Conservation (phyloP, 2,113 vertebrate species). For the Platanista minor region DNA sequence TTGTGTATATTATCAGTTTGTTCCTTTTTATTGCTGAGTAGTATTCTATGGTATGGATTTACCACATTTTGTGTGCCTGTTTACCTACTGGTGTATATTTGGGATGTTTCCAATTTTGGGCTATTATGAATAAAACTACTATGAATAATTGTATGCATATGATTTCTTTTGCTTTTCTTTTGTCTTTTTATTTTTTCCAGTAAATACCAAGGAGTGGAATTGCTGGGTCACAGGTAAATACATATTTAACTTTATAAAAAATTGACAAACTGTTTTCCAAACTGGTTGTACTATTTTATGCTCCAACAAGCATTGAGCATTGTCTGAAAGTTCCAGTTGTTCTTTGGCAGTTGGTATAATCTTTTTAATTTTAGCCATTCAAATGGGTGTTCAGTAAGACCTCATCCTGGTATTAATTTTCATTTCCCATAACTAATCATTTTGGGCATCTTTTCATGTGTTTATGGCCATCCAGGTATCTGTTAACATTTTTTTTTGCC, state of each 20-base stretch:
- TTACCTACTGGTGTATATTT: not conserved
- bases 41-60: not conserved
- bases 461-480: not conserved
- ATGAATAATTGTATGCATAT: not conserved
- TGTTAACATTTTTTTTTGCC: not conserved
- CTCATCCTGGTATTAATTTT: not conserved
- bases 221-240: not conserved
- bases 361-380: not conserved
- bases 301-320: not conserved
- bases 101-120: not conserved
- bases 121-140: not conserved
- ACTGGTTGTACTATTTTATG: not conserved
- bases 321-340: not conserved
- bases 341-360: not conserved
- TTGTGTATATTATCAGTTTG: not conserved
- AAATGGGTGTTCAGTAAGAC: not conserved
- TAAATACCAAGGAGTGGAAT: not conserved
- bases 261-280: not conserved
- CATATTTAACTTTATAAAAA: not conserved
- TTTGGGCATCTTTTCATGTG: not conserved
- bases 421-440: not conserved
- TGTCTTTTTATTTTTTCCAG: too few species aligned
- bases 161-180: not conserved
- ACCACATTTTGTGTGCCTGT: not conserved
- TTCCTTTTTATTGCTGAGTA: not conserved